Evolutionary conservation across 1,140 invertebrate genomes (phyloP).

Genomic region (Pomacea maculata): DNA sequence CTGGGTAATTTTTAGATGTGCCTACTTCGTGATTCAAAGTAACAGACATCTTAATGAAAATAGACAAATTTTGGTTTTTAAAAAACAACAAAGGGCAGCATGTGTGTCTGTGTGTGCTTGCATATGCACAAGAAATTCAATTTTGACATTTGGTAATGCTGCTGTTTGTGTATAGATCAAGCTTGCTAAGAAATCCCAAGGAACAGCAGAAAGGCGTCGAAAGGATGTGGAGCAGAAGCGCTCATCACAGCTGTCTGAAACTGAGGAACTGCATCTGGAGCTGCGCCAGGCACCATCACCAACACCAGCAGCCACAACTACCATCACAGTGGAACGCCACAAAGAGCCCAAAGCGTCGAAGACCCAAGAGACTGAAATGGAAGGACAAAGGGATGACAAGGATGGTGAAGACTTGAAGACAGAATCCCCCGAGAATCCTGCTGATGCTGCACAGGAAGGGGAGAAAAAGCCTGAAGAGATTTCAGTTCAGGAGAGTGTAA

Average conservation of each 20-base stretch:
- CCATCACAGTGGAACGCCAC: conserved; percentile 11
- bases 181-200: conserved; percentile 51
- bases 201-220: conserved; percentile 47
- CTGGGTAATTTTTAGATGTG: too few species aligned
- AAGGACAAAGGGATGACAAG: neutral
- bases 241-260: conserved; percentile 25
- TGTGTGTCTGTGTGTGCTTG: too few species aligned
- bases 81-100: too few species aligned
- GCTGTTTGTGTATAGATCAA: conserved; percentile 44
- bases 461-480: neutral
- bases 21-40: too few species aligned
- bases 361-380: neutral
- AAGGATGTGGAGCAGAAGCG: conserved; percentile 45
- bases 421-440: neutral
- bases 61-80: too few species aligned
- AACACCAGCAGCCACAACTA: conserved; percentile 1
- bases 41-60: too few species aligned
- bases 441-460: conserved; percentile 4
- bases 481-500: conserved; percentile 1
- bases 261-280: conserved; percentile 29
- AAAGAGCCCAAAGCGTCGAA: conserved; percentile 29
- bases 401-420: neutral
- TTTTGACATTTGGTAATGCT: too few species aligned
- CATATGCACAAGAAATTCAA: too few species aligned
- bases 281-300: conserved; percentile 31